Evolutionary conservation across 2,113 vertebrate species (phyloP).

Genomic region (Epinephelus cyanopodus): DNA sequence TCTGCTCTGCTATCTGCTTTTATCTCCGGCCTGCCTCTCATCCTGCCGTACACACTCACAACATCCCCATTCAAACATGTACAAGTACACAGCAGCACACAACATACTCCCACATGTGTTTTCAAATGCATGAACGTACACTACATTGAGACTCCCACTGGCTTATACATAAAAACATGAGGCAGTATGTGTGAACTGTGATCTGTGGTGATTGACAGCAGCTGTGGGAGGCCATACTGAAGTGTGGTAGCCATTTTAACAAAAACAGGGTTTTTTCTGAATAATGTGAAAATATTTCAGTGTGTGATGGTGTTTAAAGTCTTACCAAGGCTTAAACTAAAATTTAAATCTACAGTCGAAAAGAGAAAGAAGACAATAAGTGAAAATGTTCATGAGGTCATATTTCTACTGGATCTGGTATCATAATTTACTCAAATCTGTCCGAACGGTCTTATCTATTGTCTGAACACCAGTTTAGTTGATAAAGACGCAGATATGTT

Average conservation of each 20-base stretch:
- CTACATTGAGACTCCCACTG: slow-evolving; percentile 56
- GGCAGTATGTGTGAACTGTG: slow-evolving; percentile 39
- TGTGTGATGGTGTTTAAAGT: background rate
- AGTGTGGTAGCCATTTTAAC: slow-evolving; percentile 36
- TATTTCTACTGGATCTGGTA: background rate
- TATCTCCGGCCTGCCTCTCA: slow-evolving; percentile 41
- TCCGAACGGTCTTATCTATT: background rate
- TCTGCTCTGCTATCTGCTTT: slow-evolving; percentile 59
- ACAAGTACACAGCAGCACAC: slow-evolving; percentile 3
- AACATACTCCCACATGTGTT: slow-evolving; percentile 63
- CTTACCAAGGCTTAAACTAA: background rate
- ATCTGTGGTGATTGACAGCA: slow-evolving; percentile 54
- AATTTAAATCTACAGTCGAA: background rate
- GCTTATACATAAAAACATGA: slow-evolving; percentile 59
- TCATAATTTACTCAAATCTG: background rate
- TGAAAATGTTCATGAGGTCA: background rate
- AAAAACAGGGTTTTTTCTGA: background rate
- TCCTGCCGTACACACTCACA: slow-evolving; percentile 20
- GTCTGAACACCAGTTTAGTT: background rate
- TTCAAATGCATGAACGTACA: slow-evolving; percentile 49
- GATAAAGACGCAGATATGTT: background rate
- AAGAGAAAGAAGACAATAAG: background rate
- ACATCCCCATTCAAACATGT: slow-evolving; percentile 2
- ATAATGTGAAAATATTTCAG: background rate
- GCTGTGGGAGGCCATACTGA: slow-evolving; percentile 35